Evolutionary conservation across 2,113 vertebrate species (phyloP).

Genomic region (Coreoperca whiteheadi): DNA sequence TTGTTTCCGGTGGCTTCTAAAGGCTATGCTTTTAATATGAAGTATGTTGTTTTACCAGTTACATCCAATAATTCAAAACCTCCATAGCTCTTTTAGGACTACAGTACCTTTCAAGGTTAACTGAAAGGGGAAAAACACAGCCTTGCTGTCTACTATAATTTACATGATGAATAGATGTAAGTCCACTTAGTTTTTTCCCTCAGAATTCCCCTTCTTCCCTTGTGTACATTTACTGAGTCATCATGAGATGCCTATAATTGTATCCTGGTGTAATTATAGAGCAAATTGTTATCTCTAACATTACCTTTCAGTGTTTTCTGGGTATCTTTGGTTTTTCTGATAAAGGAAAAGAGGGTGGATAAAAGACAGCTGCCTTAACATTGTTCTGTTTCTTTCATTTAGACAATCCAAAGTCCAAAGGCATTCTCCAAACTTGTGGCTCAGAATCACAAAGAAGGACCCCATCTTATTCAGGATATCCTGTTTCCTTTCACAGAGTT

Average conservation of each 20-base stretch:
- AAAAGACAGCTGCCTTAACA: background rate
- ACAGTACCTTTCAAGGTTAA: background rate
- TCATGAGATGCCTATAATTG: background rate
- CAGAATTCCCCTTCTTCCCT: slow-evolving; percentile 55
- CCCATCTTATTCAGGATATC: background rate
- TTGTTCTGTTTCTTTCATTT: background rate
- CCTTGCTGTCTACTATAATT: background rate
- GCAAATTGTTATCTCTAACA: background rate
- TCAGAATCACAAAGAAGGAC: background rate
- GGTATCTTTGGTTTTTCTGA: background rate
- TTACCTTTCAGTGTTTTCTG: background rate
- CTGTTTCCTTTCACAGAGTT: background rate
- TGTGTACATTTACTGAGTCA: background rate
- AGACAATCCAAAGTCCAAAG: background rate
- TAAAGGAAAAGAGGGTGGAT: background rate
- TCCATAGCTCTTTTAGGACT: too few species aligned
- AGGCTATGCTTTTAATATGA: background rate
- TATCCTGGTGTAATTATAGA: background rate
- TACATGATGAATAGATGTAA: slow-evolving; percentile 15
- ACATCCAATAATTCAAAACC: background rate
- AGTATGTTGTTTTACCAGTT: background rate
- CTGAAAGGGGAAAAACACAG: background rate
- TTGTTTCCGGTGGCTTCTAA: background rate
- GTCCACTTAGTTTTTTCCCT: slow-evolving; percentile 12
- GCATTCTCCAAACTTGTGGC: background rate